Conservation (phyloP, 2,888 invertebrate species). For the Strigamia transsilvanica region DNA sequence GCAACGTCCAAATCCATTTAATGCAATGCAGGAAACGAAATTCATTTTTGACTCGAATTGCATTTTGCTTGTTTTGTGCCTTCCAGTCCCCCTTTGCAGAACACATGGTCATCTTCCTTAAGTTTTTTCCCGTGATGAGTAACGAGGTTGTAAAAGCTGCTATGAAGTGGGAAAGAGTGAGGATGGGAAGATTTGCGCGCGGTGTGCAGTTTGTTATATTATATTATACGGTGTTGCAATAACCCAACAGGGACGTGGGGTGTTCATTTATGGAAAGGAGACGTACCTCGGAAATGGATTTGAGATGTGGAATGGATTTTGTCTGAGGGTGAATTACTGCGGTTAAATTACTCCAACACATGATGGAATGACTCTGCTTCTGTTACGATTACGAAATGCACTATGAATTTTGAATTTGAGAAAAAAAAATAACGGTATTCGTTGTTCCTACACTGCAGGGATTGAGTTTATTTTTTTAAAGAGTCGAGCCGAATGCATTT, state of each 20-base stretch:
- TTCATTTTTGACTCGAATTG: slow-evolving; percentile 13
- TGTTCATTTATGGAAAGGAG: slow-evolving; percentile 32
- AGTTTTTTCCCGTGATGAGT: neutral
- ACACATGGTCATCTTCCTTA: neutral
- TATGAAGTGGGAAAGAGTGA: neutral
- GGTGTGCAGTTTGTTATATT: slow-evolving; percentile 30
- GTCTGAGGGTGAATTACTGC: slow-evolving; percentile 16
- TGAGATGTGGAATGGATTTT: slow-evolving; percentile 35
- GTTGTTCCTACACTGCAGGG: neutral
- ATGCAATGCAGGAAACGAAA: slow-evolving; percentile 2
- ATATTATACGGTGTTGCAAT: slow-evolving; percentile 38
- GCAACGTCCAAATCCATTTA: slow-evolving; percentile 20
- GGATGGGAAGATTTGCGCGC: slow-evolving; percentile 31
- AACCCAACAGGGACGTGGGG: slow-evolving; percentile 6
- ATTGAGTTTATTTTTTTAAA: neutral
- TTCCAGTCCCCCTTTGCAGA: neutral
- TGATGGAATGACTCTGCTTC: slow-evolving; percentile 16
- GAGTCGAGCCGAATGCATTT: neutral
- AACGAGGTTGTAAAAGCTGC: neutral
- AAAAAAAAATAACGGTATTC: neutral
- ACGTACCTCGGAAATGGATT: slow-evolving; percentile 37
- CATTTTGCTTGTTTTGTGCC: neutral
- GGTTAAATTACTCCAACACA: slow-evolving; percentile 29
- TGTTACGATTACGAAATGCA: neutral
- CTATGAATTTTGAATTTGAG: slow-evolving; percentile 1